Conservation (phyloP, 2,113 vertebrate genomes). For the Seriola dumerili region DNA sequence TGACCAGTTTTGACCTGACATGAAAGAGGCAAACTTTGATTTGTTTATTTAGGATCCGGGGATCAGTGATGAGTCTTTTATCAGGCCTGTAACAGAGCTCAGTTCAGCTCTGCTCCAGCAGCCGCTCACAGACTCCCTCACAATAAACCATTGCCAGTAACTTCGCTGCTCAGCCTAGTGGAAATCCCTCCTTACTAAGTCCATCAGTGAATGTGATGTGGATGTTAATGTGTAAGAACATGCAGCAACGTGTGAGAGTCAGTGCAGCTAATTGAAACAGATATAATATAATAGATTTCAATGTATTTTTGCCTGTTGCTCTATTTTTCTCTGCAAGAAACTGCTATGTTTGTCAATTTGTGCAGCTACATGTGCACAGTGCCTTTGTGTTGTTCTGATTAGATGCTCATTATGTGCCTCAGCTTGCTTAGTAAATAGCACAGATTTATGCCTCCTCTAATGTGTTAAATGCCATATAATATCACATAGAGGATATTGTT, state of each 20-base stretch:
- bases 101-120: conserved; percentile 16
- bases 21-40: neutral
- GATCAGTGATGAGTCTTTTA: neutral
- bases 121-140: neutral
- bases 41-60: neutral
- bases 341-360: too few relatives aligned
- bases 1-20: too few relatives aligned
- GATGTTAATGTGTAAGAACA: neutral
- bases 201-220: rapidly evolving
- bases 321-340: neutral
- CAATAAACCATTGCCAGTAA: neutral
- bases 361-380: too few relatives aligned
- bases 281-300: too few relatives aligned
- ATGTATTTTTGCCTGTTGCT: too few relatives aligned
- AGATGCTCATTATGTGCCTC: too few relatives aligned
- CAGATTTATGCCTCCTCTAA: neutral
- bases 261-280: too few relatives aligned
- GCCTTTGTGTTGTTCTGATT: too few relatives aligned
- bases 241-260: neutral
- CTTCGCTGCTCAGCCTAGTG: neutral
- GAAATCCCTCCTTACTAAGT: neutral
- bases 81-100: conserved; percentile 20
- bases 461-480: neutral
- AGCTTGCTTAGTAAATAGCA: neutral
- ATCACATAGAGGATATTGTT: neutral